A percentile compares a stretch with the other conserved stretches of the same genome.
These are phyloP conservation scores for Dinoponera quadriceps DNA, from an alignment of 1,140 invertebrate species.

Conservation along the genomic window DNA sequence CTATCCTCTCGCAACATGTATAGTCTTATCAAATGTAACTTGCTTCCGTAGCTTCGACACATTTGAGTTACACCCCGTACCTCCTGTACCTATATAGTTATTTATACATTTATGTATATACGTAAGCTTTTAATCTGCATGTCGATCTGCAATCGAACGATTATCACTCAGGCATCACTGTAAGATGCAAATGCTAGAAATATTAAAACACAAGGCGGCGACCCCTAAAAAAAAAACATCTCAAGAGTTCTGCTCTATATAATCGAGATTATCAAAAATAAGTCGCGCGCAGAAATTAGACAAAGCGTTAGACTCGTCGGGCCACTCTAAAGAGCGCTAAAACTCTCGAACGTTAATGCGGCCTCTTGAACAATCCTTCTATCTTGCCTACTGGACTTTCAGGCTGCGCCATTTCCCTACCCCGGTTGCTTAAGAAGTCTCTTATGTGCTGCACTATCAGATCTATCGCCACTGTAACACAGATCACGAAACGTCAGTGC, in stretches of 20 bases:
- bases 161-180: conserved; percentile 16
- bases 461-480: conserved; percentile 94
- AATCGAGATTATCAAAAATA: conserved; percentile 32
- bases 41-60: neutral
- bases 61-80: conserved; percentile 8
- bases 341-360: conserved; percentile 78
- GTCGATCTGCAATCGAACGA: neutral
- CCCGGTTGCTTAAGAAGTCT: conserved; percentile 90
- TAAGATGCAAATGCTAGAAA: conserved; percentile 12
- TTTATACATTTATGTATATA: neutral
- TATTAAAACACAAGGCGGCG: neutral
- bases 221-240: conserved; percentile 23
- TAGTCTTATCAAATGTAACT: neutral
- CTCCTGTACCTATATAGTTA: neutral
- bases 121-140: neutral
- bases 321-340: conserved; percentile 25
- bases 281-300: conserved; percentile 40
- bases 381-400: conserved; percentile 78
- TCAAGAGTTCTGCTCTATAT: neutral
- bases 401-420: conserved; percentile 77
- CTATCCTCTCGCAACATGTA: neutral
- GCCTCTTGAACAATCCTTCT: conserved; percentile 79
- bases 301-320: conserved; percentile 17
- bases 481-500: conserved; percentile 67
- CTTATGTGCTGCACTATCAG: conserved; percentile 97